Base-by-base conservation (phyloP, 2,797 vertebrate species). In the Lutjanus campechanus region DNA sequence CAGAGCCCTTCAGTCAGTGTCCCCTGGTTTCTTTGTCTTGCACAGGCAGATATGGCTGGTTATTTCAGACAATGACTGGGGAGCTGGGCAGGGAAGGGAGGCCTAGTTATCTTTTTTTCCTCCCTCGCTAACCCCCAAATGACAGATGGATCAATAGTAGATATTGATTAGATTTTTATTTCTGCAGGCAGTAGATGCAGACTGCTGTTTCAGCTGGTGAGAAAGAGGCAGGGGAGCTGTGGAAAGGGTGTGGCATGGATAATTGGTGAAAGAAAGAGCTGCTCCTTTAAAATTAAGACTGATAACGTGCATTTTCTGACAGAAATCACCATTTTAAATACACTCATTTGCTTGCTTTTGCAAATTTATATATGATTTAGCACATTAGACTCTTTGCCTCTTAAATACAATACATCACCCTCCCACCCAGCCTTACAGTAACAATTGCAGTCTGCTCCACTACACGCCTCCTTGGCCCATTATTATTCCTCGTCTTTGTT, bases 221-320 rank as follows among this genome's bases (percentile, higher is more conserved):
- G 50, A 67, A 61, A 36, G 29, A 36, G 62, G 66, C 29, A 77
- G 77, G 54, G 69, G 43, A 69, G 54, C 73, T 12, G 47, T 71
- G 17, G 47, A 50, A 87, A 86, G 93, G 93, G 93, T 92, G 94
- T 93, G 94, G 91, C 92, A 81, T 88, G 77, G 60, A 79, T 85
- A 82, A 92, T 74, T 86, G 65, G 76, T 58, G 43, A 81, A 36
- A 87, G 78, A 78, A 81, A 70, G 19, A 69, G 7, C 11, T 20
- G 54, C 17, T 69, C 1, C 36, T 2, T 74, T 43, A 46, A 54
- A 50, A 77, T 10, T 13, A 40, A 16, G 11, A 59, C 43, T 12
- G 8, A 59, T 64, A 13, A 49, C 55, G 8, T 53, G 0, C 6
- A 12, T 68, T 50, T 73, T 72, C 1, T 77, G 0, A 62, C 1